Percentiles rank a stretch among this genome's conserved stretches.
Evolutionary conservation across 2,797 vertebrate genomes (phyloP).

Genomic region (Chiroxiphia lanceolata): DNA sequence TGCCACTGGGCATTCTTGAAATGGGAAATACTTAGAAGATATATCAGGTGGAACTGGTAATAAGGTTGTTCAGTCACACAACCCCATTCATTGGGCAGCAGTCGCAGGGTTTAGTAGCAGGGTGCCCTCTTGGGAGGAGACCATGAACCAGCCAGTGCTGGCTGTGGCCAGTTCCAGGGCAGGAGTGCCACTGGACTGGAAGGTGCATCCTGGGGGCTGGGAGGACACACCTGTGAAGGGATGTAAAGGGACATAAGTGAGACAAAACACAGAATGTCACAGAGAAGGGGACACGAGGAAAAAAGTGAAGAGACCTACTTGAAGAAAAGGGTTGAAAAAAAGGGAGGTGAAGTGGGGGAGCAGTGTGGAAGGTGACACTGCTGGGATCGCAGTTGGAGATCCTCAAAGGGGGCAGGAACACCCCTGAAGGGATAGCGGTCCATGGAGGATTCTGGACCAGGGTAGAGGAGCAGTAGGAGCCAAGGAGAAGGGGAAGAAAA

Average conservation of each 20-base stretch:
- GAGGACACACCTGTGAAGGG: neutral
- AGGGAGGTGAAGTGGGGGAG: neutral
- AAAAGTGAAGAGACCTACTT: neutral
- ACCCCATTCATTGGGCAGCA: accelerated
- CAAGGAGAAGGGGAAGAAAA: neutral
- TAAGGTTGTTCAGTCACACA: neutral
- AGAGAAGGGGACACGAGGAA: neutral
- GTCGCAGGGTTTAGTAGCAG: neutral
- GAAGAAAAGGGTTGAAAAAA: neutral
- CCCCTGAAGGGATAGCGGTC: neutral
- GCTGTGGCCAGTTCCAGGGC: neutral
- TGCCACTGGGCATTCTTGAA: neutral
- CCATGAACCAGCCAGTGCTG: neutral
- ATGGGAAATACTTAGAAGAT: neutral
- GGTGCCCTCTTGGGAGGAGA: neutral
- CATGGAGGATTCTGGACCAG: neutral
- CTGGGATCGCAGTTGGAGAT: neutral
- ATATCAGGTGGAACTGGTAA: neutral
- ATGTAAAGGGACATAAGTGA: neutral
- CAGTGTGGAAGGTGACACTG: neutral
- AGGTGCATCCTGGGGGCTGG: neutral
- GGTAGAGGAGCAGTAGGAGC: neutral
- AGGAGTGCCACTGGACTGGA: neutral
- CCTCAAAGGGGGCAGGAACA: neutral
- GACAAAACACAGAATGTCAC: neutral